A percentile compares a stretch with the other conserved stretches of the same genome.
These are phyloP conservation scores for Heteractis magnifica DNA, from an alignment of 92 coral and sea anemone genomes.

Conservation along the genomic window DNA sequence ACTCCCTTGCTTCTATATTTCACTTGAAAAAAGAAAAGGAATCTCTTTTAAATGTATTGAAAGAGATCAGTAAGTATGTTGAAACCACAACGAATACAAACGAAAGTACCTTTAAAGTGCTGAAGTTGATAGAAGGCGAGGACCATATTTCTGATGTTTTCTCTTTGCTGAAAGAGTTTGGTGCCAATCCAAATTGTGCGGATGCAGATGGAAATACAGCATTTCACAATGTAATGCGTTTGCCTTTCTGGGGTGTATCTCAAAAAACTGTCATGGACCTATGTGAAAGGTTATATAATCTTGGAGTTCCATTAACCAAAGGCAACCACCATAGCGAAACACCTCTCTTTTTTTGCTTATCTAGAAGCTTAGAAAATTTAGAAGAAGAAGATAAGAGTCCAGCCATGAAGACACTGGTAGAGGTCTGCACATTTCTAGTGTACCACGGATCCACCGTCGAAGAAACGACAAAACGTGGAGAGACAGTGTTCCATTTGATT, in stretches of 20 bases:
- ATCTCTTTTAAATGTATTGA: background rate
- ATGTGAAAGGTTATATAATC: background rate
- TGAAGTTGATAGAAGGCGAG: background rate
- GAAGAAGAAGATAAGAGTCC: background rate
- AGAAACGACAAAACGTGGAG: conserved; percentile 3
- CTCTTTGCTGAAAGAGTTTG: background rate
- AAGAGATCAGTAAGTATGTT: background rate
- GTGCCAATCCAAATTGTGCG: background rate
- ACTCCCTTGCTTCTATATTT: background rate
- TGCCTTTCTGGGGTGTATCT: background rate
- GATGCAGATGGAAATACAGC: background rate
- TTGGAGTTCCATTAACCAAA: background rate
- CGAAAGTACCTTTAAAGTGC: background rate
- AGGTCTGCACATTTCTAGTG: conserved; percentile 9
- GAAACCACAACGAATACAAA: background rate
- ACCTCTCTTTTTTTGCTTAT: background rate
- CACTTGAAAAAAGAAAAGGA: background rate
- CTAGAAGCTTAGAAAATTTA: conserved; percentile 9
- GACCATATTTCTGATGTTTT: background rate
- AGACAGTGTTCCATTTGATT: conserved; percentile 22
- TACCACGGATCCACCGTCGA: background rate
- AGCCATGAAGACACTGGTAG: background rate
- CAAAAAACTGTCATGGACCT: background rate
- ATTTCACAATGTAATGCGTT: background rate
- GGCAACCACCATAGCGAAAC: background rate